A percentile compares a stretch with the other conserved stretches of the same genome.
phyloP scores from a whole-genome alignment of 2,888 invertebrate genomes.

The Polyploca ridens region DNA sequence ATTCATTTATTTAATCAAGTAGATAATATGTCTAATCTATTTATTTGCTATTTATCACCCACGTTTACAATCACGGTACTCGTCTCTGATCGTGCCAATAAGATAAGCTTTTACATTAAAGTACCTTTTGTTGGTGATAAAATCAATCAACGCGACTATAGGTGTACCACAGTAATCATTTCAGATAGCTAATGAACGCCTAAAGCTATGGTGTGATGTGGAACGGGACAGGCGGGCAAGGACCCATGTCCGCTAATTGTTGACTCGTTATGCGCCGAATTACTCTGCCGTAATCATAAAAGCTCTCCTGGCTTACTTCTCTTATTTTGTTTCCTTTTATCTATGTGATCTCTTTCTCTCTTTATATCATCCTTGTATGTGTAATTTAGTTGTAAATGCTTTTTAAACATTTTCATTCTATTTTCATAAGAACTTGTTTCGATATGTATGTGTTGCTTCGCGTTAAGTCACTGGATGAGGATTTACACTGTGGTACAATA shows the following conservation, averaged over 20 bases:
- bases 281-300: background rate
- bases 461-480: background rate
- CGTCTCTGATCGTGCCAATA: background rate
- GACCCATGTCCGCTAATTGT: background rate
- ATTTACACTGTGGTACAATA: background rate
- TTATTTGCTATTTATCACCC: background rate
- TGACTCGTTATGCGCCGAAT: conserved; percentile 4
- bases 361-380: too few species aligned
- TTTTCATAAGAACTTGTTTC: background rate
- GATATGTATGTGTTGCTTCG: background rate
- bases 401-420: too few species aligned
- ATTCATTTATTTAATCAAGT: background rate
- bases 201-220: background rate
- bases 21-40: conserved; percentile 4
- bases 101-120: conserved; percentile 6
- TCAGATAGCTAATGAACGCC: background rate
- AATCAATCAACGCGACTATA: conserved; percentile 8
- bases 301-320: background rate
- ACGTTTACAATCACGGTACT: conserved; percentile 7
- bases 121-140: conserved; percentile 7
- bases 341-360: background rate
- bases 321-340: background rate
- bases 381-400: too few species aligned
- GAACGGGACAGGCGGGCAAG: background rate
- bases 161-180: conserved; percentile 4